phyloP scores from a whole-genome alignment of 2,797 vertebrate species.

The Typhlichthys eigenmanni region DNA sequence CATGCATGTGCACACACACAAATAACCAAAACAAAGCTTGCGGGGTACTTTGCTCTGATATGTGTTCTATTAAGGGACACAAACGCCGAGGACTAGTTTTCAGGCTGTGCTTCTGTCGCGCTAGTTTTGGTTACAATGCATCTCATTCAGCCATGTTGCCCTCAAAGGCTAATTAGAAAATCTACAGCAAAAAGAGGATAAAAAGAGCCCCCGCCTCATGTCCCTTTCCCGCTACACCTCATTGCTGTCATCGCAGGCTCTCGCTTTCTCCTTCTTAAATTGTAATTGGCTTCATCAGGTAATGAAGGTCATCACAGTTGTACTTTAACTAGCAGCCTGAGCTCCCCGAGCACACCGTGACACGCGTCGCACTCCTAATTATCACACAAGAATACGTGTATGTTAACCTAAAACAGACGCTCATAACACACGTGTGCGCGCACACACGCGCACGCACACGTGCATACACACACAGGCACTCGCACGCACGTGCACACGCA shows the following conservation, averaged over 20 bases:
- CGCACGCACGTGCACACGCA: background rate
- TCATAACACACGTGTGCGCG: conserved; percentile 15
- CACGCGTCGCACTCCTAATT: conserved; percentile 63
- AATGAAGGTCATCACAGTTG: conserved; percentile 71
- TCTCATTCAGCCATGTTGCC: conserved; percentile 13
- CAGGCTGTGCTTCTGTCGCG: background rate
- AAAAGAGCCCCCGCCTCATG: conserved; percentile 21
- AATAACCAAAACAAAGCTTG: conserved; percentile 12
- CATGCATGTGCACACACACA: conserved; percentile 7
- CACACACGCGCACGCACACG: conserved; percentile 8
- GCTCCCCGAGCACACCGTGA: conserved; percentile 33
- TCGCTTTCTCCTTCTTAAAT: conserved; percentile 35
- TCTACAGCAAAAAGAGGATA: conserved; percentile 20
- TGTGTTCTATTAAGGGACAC: conserved; percentile 16
- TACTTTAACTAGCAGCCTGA: conserved; percentile 43
- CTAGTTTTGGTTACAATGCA: conserved; percentile 20
- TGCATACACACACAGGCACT: background rate
- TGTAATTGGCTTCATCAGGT: conserved; percentile 69
- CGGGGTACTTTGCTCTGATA: conserved; percentile 2
- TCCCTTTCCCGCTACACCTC: conserved; percentile 16
- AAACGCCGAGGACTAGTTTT: background rate
- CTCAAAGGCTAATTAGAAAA: conserved; percentile 35
- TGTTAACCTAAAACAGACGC: conserved; percentile 45
- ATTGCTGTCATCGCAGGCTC: conserved; percentile 29
- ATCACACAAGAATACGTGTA: conserved; percentile 61